phyloP scores from a whole-genome alignment of 2,888 invertebrate species.

The Oxystoma pomonae region DNA sequence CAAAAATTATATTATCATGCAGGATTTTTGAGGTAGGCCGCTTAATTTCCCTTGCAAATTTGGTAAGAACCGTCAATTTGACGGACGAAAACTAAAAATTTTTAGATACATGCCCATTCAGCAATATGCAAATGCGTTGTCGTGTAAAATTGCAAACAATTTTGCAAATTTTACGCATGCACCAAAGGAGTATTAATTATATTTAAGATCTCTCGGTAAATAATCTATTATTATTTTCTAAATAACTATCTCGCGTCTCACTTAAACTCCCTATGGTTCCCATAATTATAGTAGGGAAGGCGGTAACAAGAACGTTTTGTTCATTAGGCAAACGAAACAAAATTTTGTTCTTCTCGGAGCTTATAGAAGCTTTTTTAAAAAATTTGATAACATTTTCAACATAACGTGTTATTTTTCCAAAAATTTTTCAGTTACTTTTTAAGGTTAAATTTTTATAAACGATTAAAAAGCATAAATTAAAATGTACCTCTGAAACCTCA shows the following conservation, averaged over 20 bases:
- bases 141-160: constrained; percentile 42
- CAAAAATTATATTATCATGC: constrained; percentile 29
- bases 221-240: constrained; percentile 42
- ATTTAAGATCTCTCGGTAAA: constrained; percentile 39
- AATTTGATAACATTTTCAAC: too few species aligned
- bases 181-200: constrained; percentile 38
- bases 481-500: too few species aligned
- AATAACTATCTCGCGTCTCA: constrained; percentile 38
- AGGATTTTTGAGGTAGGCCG: constrained; percentile 25
- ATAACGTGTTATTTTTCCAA: too few species aligned
- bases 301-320: too few species aligned
- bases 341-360: too few species aligned
- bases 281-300: too few species aligned
- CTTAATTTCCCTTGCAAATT: constrained; percentile 41
- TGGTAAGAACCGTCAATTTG: constrained; percentile 34
- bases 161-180: constrained; percentile 43
- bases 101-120: constrained; percentile 41
- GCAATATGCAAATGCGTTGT: constrained; percentile 40
- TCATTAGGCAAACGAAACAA: too few species aligned
- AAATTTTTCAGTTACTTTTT: too few species aligned
- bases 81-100: constrained; percentile 37
- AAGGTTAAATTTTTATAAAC: too few species aligned
- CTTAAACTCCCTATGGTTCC: constrained; percentile 31
- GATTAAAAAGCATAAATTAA: too few species aligned
- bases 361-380: too few species aligned